Conservation (phyloP, 2,888 invertebrate species). For the Alsophila aescularia region DNA sequence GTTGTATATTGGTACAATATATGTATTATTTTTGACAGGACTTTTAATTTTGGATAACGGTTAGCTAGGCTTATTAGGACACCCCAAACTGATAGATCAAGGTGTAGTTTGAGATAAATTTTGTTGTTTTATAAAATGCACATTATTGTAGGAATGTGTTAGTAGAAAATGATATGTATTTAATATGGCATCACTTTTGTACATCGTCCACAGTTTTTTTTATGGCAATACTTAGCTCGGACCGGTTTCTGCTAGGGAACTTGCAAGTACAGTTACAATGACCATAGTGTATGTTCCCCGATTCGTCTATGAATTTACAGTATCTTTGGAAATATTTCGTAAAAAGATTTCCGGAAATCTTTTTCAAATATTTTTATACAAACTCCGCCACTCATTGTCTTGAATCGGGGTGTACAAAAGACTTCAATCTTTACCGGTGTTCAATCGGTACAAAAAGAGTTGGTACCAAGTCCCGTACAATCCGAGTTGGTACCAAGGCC, state of each 20-base stretch:
- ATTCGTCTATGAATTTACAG: neutral
- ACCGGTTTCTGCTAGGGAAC: conserved; percentile 1
- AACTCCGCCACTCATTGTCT: no score
- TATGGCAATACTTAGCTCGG: conserved; percentile 13
- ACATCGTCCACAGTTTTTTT: conserved; percentile 41
- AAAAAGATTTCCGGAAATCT: no score
- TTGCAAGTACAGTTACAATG: neutral
- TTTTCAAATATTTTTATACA: no score
- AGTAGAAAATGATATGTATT: conserved; percentile 75
- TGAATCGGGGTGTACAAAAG: no score
- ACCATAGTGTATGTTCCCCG: neutral
- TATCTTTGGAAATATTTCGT: no score
- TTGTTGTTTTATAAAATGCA: conserved; percentile 41
- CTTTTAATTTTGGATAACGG: neutral
- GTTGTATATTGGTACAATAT: neutral
- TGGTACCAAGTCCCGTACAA: no score
- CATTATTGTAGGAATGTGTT: conserved; percentile 64
- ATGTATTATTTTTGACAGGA: neutral
- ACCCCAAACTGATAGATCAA: neutral
- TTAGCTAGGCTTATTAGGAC: neutral
- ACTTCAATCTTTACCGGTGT: no score
- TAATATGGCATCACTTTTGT: conserved; percentile 75
- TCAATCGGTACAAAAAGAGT: no score
- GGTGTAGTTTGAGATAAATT: conserved; percentile 26
- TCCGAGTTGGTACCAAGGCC: no score